A percentile compares a stretch with the other conserved stretches of the same genome.
Evolutionary conservation across 2,113 vertebrate genomes (phyloP).

Genomic region (Gasterosteus aculeatus): DNA sequence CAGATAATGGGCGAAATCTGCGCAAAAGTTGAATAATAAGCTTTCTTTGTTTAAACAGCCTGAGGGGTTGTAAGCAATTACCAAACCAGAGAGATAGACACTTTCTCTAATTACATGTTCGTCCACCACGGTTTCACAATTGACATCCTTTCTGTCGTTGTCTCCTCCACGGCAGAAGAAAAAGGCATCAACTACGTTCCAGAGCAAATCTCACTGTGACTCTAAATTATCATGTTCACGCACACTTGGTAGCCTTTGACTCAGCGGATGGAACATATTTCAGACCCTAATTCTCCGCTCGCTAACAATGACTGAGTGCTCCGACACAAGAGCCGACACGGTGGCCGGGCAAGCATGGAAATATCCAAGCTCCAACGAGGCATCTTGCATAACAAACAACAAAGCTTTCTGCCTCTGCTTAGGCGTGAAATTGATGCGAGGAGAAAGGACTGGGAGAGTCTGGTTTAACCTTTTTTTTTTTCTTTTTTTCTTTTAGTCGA

Average conservation of each 20-base stretch:
- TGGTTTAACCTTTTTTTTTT: slow-evolving; percentile 39
- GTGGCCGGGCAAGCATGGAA: slow-evolving; percentile 49
- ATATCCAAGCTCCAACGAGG: slow-evolving; percentile 41
- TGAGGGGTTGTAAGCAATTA: slow-evolving; percentile 74
- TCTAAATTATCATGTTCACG: slow-evolving; percentile 49
- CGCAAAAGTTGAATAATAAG: slow-evolving; percentile 72
- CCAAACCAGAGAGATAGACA: slow-evolving; percentile 68
- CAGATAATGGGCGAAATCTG: slow-evolving; percentile 50
- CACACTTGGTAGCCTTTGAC: slow-evolving; percentile 48
- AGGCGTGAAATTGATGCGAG: slow-evolving; percentile 25
- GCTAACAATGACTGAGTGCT: slow-evolving; percentile 52
- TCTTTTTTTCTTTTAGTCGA: slow-evolving; percentile 50
- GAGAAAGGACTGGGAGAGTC: background rate
- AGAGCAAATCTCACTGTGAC: slow-evolving; percentile 35
- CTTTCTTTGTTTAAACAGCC: slow-evolving; percentile 73
- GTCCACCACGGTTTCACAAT: slow-evolving; percentile 51
- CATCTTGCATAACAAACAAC: slow-evolving; percentile 65
- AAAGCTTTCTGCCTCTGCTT: slow-evolving; percentile 52
- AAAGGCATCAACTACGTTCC: slow-evolving; percentile 34
- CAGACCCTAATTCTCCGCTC: slow-evolving; percentile 48
- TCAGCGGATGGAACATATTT: slow-evolving; percentile 35
- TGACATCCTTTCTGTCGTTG: slow-evolving; percentile 61
- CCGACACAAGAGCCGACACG: slow-evolving; percentile 41
- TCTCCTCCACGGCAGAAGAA: slow-evolving; percentile 20
- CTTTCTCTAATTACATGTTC: slow-evolving; percentile 68